Evolutionary conservation across 2,797 vertebrate species (phyloP).

Genomic region (Siniperca scherzeri): DNA sequence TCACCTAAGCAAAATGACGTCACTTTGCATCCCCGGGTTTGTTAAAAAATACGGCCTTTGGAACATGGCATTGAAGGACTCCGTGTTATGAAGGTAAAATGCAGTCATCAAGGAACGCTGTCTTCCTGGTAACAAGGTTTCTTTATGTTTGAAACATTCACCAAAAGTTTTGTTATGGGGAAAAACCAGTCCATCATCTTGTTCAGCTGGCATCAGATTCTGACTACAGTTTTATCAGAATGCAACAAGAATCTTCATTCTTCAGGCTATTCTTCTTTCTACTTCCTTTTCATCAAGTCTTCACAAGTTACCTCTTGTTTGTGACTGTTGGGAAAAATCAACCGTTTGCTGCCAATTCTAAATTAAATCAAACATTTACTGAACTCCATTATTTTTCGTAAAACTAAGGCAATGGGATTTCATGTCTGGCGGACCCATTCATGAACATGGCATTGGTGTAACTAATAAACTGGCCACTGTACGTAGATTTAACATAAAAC

Average conservation of each 20-base stretch:
- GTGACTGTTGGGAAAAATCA: background rate
- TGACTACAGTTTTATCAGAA: background rate
- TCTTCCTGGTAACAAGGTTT: background rate
- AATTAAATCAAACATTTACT: background rate
- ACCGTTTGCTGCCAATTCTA: background rate
- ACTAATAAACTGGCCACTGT: constrained; percentile 48
- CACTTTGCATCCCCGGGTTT: background rate
- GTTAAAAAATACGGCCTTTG: background rate
- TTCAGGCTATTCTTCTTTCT: background rate
- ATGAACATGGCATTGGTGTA: background rate
- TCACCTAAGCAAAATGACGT: background rate
- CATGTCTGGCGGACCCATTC: background rate
- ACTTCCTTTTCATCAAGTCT: background rate
- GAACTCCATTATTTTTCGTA: background rate
- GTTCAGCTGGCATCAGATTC: background rate
- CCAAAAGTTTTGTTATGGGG: background rate
- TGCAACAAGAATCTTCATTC: background rate
- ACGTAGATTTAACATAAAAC: constrained; percentile 26
- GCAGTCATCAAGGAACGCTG: background rate
- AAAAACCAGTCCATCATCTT: background rate
- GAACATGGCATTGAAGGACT: background rate
- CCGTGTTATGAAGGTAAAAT: background rate
- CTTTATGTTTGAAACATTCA: background rate
- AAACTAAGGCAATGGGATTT: background rate
- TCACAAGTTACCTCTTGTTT: background rate